phyloP scores from a whole-genome alignment of 2,113 vertebrate species.

The Polypterus bichir region DNA sequence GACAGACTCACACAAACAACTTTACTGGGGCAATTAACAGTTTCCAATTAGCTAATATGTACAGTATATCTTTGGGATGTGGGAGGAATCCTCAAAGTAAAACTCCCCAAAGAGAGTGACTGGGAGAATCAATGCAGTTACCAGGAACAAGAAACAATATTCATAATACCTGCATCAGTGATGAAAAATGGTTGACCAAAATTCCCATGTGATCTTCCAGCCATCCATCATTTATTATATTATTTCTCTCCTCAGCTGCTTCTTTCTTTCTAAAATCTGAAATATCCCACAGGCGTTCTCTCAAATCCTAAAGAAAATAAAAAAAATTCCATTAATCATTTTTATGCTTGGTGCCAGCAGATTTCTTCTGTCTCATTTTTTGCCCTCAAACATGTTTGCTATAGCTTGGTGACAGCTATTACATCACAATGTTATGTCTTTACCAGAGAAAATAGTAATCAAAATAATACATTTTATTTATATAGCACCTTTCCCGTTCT shows the following conservation, averaged over 20 bases:
- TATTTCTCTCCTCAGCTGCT: slow-evolving; percentile 51
- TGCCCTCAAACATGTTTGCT: too few species aligned
- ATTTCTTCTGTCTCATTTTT: too few species aligned
- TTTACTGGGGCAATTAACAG: not conserved
- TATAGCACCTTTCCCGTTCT: too few species aligned
- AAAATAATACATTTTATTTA: too few species aligned
- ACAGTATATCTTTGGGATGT: too few species aligned
- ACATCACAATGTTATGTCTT: too few species aligned
- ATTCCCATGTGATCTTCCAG: slow-evolving; percentile 48
- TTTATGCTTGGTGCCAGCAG: too few species aligned
- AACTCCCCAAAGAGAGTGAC: too few species aligned
- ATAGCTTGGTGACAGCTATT: too few species aligned
- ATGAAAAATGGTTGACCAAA: slow-evolving; percentile 64
- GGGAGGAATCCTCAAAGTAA: too few species aligned
- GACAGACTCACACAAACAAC: too few species aligned
- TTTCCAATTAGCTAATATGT: not conserved
- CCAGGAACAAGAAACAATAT: slow-evolving; percentile 1
- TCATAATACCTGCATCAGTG: slow-evolving; percentile 67
- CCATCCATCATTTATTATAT: slow-evolving; percentile 58
- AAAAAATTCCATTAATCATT: not conserved
- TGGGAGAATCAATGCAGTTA: not conserved
- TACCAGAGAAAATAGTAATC: too few species aligned
- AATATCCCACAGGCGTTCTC: slow-evolving; percentile 72
- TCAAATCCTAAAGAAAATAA: slow-evolving; percentile 53
- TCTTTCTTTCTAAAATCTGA: slow-evolving; percentile 65